phyloP scores from a whole-genome alignment of 2,113 vertebrate species.

The Natator depressus region DNA sequence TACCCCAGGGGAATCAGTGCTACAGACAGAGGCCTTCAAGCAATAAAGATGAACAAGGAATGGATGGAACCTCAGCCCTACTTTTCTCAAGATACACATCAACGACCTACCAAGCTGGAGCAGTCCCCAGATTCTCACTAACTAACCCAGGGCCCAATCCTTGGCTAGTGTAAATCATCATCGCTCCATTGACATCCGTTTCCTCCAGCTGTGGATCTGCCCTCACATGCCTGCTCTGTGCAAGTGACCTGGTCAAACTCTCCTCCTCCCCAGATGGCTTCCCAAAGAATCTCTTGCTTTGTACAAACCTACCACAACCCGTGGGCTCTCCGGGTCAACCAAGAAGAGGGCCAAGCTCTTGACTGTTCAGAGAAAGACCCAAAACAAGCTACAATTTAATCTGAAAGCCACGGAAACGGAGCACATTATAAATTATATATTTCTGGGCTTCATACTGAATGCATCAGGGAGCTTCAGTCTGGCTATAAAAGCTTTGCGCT shows the following conservation, averaged over 20 bases:
- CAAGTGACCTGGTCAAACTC: not conserved
- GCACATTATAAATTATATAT: not conserved
- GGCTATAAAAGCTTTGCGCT: not conserved
- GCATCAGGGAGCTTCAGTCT: not conserved
- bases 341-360: too few relatives aligned
- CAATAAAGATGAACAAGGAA: not conserved
- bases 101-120: not conserved
- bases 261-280: not conserved
- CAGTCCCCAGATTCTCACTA: not conserved
- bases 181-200: not conserved
- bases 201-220: not conserved
- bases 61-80: not conserved
- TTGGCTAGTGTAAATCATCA: not conserved
- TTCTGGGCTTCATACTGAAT: not conserved
- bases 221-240: not conserved
- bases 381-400: not conserved
- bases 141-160: not conserved
- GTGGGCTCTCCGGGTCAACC: not conserved
- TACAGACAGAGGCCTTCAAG: not conserved
- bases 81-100: not conserved
- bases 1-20: not conserved
- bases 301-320: not conserved
- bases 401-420: not conserved
- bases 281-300: not conserved
- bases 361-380: not conserved